Conservation (phyloP, 2,113 vertebrate species). For the Sylvietta virens region DNA sequence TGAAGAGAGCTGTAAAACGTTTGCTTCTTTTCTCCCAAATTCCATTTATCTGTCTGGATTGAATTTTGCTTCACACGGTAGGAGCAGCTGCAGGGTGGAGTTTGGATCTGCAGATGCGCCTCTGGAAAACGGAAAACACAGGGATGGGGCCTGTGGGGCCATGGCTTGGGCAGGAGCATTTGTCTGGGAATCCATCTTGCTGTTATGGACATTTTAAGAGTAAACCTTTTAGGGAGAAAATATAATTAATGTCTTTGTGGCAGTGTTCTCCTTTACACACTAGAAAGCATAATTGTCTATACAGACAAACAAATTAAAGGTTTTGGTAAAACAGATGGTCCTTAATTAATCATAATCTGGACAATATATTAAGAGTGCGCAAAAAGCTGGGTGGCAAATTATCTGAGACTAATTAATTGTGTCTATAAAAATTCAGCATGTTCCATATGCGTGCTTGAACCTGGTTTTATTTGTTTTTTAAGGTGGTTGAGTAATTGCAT, state of each 20-base stretch:
- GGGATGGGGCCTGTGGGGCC: accelerated
- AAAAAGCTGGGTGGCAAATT: neutral
- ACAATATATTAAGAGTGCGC: neutral
- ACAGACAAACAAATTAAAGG: conserved; percentile 39
- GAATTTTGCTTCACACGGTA: neutral
- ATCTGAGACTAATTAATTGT: conserved; percentile 24
- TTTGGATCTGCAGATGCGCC: neutral
- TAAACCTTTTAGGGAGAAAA: neutral
- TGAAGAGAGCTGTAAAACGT: conserved; percentile 10
- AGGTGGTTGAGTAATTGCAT: neutral
- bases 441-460: neutral
- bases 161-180: neutral
- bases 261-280: neutral
- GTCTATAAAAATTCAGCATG: neutral
- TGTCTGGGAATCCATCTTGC: neutral
- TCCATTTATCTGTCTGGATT: conserved; percentile 19
- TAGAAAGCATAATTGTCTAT: neutral
- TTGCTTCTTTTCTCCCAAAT: neutral
- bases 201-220: neutral
- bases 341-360: conserved; percentile 22
- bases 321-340: neutral
- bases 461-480: neutral
- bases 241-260: conserved; percentile 12
- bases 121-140: neutral
- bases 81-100: conserved; percentile 48